Base-by-base conservation (phyloP, 2,888 invertebrate species). In the Desoria tigrina region DNA sequence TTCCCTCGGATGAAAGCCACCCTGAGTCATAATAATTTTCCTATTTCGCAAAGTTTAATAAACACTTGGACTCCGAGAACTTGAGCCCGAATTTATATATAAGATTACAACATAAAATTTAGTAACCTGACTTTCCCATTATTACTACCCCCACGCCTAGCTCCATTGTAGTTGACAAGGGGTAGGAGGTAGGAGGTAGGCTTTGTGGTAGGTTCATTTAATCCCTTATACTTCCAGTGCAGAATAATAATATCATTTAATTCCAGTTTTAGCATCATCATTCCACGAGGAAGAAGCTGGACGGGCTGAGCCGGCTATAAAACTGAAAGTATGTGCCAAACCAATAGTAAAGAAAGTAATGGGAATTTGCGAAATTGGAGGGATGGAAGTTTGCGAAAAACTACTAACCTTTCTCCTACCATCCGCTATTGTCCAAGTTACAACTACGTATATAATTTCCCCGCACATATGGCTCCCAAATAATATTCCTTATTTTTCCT, bases 171-270 rank as follows among this genome's bases (percentile, higher is more conserved):
- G 32, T 32, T 32, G 32, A 32, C 32, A 32, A 32, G 32, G 32
- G 51, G 51, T 45, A 7, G 45, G 45, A 21, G 45, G 45, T 39
- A 39, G n/a, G 45, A 16, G 45, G 16, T 45, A 45, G 16, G 50
- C 50, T 49, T 63, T 58, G 63, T 39, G 63, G 58, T 49, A 63
- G 63, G 57, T 63, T 63, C 42, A 51, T 63, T 57, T 63, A 37
- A 23, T 56, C 32, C 56, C 45, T 55, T 55, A 55, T 55, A 62
- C 56, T 61, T n/a, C n/a, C n/a, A n/a, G n/a, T n/a, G n/a, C n/a
- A n/a, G n/a, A n/a, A 32, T 32, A 32, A 32, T 32, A 32, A 32
- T 32, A 32, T 62, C 56, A 55, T 62, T 62, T 56, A 49, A 56
- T 55, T 55, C 55, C 37, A 14, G 32, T 55, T 55, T 55, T 55